phyloP scores from a whole-genome alignment of 1,140 invertebrate genomes.

The Lethrus apterus region DNA sequence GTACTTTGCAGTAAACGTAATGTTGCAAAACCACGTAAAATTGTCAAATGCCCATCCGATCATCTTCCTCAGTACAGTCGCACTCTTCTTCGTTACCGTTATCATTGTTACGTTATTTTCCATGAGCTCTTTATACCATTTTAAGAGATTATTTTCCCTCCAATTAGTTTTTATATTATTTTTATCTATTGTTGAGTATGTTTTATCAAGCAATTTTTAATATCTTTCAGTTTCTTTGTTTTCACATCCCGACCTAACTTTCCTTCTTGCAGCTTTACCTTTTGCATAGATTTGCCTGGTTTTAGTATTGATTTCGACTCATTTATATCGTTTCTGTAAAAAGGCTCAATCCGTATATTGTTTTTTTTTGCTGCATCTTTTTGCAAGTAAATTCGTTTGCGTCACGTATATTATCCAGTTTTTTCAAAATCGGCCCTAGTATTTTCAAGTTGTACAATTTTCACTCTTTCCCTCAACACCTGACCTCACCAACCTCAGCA shows the following conservation, averaged over 20 bases:
- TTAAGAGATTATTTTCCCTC: no score
- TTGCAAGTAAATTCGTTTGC: constrained; percentile 3
- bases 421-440: not conserved
- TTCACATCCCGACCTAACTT: not conserved
- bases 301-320: not conserved
- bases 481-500: not conserved
- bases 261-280: not conserved
- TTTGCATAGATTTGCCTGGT: not conserved
- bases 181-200: not conserved
- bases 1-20: not conserved
- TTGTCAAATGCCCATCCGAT: not conserved
- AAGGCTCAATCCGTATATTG: not conserved
- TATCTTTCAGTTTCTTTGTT: not conserved
- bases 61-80: not conserved
- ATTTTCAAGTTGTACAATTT: constrained; percentile 1
- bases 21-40: not conserved
- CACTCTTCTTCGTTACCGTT: not conserved
- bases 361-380: not conserved
- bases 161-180: not conserved
- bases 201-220: constrained; percentile 1
- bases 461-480: constrained; percentile 1
- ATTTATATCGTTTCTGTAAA: not conserved
- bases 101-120: no score
- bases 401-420: not conserved
- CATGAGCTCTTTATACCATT: no score